These are phyloP conservation scores for Leistus spinibarbis DNA, from an alignment of 2,888 invertebrate species.

Conservation along the genomic window DNA sequence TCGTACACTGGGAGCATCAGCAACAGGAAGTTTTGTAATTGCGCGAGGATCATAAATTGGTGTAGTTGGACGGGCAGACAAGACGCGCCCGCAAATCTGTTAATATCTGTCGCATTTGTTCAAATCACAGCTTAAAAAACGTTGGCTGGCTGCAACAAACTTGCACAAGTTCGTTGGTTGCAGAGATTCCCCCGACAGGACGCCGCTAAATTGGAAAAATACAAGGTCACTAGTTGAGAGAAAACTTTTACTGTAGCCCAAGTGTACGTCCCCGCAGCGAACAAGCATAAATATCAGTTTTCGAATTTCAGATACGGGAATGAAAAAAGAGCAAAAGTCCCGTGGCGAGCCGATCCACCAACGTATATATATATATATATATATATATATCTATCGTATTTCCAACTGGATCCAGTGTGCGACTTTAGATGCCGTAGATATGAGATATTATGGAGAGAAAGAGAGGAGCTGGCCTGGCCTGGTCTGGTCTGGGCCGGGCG, in stretches of 20 bases:
- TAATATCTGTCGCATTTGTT: slow-evolving; percentile 38
- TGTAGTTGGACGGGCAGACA: neutral
- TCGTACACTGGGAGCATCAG: neutral
- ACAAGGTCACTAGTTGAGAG: slow-evolving; percentile 36
- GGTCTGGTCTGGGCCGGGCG: too few relatives aligned
- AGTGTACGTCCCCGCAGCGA: slow-evolving; percentile 16
- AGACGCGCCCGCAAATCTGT: slow-evolving; percentile 12
- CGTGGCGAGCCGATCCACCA: slow-evolving; percentile 9
- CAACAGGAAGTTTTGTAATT: neutral
- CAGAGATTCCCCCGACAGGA: slow-evolving; percentile 22
- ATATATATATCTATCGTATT: too few relatives aligned
- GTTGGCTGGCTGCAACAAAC: slow-evolving; percentile 30
- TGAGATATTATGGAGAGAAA: slow-evolving; percentile 30
- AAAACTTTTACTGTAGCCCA: slow-evolving; percentile 28
- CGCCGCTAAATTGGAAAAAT: slow-evolving; percentile 32
- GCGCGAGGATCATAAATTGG: neutral
- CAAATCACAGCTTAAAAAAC: slow-evolving; percentile 39
- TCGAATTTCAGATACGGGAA: slow-evolving; percentile 31
- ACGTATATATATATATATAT: slow-evolving; percentile 9
- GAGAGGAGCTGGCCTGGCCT: slow-evolving; percentile 9
- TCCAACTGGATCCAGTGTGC: neutral
- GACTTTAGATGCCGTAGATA: slow-evolving; percentile 35
- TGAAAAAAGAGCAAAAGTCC: slow-evolving; percentile 21
- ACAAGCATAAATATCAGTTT: slow-evolving; percentile 38
- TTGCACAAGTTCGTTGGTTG: slow-evolving; percentile 28